Base-by-base conservation (phyloP, 2,113 vertebrate genomes). In the Antennarius striatus region DNA sequence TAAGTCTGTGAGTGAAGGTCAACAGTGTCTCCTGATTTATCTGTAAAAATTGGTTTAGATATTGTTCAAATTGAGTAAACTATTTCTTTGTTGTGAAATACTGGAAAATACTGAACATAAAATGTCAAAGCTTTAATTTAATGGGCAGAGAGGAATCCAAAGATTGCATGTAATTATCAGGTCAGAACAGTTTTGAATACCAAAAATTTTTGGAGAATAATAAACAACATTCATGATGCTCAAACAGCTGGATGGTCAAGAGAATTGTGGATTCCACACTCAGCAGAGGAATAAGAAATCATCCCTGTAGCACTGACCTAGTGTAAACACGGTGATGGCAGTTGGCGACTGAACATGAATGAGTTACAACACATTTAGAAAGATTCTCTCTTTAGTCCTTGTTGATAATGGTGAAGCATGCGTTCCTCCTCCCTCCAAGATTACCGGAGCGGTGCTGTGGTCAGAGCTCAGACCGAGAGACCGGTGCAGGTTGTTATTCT, bases 401-500 rank as follows among this genome's bases (percentile, higher is more conserved):
- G 64, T 75, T 60, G 59, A 62, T 64, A 79, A 71, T 39, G 12
- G 42, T 29, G 14, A 68, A 63, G 60, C 79, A 74, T 56, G 74
- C 63, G 63, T 49, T 67, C 50, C 40, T 63, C 65, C 63, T 43
- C 29, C 52, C 49, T 49, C 68, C 77, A 43, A 51, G 71, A 71
- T 75, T 68, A 68, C 56, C 32, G 51, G 63, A 77, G 48, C 65
- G 75, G n/a, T 65, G 66, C 55, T 66, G 63, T 40, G 68, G 68
- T 83, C 77, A 63, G 74, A 71, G 70, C 75, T 57, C 4, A 68
- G 56, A 73, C 45, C 59, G 30, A 22, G 32, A 55, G 70, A 17
- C 53, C n/a, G 36, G 6, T 3, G 28, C 47, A 13, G 67, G 42
- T 48, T 13, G 51, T 90, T 91, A 95, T 68, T 93, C 92, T 11